Evolutionary conservation across 2,113 vertebrate genomes (phyloP), one percentile per base, ranked within the genome.

Genomic region (Salminus brasiliensis): DNA sequence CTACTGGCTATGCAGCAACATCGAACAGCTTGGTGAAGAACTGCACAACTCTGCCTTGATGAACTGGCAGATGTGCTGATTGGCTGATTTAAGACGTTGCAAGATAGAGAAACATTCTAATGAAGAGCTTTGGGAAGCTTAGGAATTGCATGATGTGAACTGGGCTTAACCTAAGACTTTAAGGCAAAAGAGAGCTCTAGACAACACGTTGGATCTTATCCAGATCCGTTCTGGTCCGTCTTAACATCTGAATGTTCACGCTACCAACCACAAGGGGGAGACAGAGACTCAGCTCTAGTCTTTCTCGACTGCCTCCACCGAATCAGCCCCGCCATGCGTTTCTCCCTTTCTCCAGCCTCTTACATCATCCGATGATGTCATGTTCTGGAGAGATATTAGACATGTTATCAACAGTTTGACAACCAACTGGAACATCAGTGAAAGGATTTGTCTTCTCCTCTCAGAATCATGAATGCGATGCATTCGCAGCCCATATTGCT

Each of bases 241-340:
- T 29, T 25, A 23, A 47, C 0, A 29, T 18, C 13, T 49, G 23
- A 76, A 39, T 66, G 23, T 29, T 41, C 72, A 57, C 15, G 18
- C 2, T 45, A 10, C 0, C 30, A 36, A 39, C 92, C 93, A 89
- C 84, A 63, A 86, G 92, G 89, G 88, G 93, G 92, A 91, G 91
- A 91, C 92, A 93, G 80, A 90, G 88, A 88, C 85, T n/a, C n/a
- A n/a, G 71, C 49, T 82, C 83, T 92, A 79, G 55, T 75, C 62
- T 78, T 16, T 65, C 75, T 81, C 83, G 80, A 8, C 74, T 83
- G 69, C 49, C 68, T 41, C 34, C 41, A 72, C 29, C 36, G 52
- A 79, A 69, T 74, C 18, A 32, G 21, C 60, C 29, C 52, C 49
- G 43, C 5, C n/a, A 5, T 62, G 67, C 29, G 52, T 81, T 78